Base-by-base conservation (phyloP, 1,140 invertebrate genomes). In the Bradysia coprophila region DNA sequence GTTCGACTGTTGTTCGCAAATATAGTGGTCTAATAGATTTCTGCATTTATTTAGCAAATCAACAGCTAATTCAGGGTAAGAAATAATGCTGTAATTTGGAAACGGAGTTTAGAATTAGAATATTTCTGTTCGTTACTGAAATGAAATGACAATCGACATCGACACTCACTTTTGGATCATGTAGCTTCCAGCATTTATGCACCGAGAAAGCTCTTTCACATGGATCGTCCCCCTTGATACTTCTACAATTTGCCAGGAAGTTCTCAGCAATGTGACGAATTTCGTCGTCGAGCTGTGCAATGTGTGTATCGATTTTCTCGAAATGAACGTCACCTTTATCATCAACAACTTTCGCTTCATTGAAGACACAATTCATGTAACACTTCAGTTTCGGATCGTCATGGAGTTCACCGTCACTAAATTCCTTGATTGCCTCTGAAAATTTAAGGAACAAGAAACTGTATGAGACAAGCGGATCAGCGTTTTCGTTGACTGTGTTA, bases 261-360 rank as follows among this genome's bases (percentile, higher is more conserved):
- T 51, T n/a, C n/a, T n/a, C 44, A 10, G 54, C 4, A 1, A 53
- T 20, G 2, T 49, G 49, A 2, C 48, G 44, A 8, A 57, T 8
- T n/a, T 41, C 43, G 8, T 47, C 44, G 0, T 55, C 55, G 23
- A 57, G 22, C 1, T 42, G 43, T 11, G 45, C 37, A 2, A 34
- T 16, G 32, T 34, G 21, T 32, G 21, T 41, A n/a, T 51, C 47
- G 0, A 58, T 39, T 16, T 48, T 54, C 18, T 58, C 53, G 43
- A 57, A 44, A 43, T 57, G 54, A 0, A 57, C 52, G 39, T 58
- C 50, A 2, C 55, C 56, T 44, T 54, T 56, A 13, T 54, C 52
- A 39, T 57, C 55, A 6, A 58, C 55, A n/a, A 57, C n/a, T 51
- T 46, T 20, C 9, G 46, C 50, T 46, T 53, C 49, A 39, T 53